Evolutionary conservation across 2,888 invertebrate genomes (phyloP), one percentile per base, ranked within the genome.

Genomic region (Pseudoips prasinana): DNA sequence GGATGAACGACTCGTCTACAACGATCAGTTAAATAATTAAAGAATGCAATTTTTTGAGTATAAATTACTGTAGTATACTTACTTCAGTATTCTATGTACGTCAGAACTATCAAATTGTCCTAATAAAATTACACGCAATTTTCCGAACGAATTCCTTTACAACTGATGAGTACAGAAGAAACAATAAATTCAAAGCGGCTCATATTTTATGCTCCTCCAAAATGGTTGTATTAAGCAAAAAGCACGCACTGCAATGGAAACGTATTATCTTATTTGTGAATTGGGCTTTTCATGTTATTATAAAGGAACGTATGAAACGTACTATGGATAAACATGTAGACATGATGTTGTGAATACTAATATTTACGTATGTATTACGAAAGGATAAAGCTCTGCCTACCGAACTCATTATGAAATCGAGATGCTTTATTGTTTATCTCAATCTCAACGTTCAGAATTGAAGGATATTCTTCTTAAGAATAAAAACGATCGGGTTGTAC

Each of bases 151-250:
- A 47, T 51, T 42, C 46, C 18, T 40, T 48, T 42, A 45, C 25
- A 57, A 46, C 57, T 53, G 40, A 48, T 29, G 17, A 22, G 22
- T 39, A 30, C 23, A 39, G 39, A 44, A 42, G 36, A 47, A 57
- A 49, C 40, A 48, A 47, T 52, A 57, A 50, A 14, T 49, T 59
- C 49, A 30, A 46, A 49, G 29, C 43, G 41, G 25, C 44, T 37
- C 20, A 1, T 44, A 39, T 42, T 40, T 40, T 33, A 42, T 35
- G 30, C 46, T 42, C 50, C 59, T 55, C 52, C 59, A 75, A 80
- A 83, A 77, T 83, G 76, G 79, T 70, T 65, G 51, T 72, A 82
- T 82, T 82, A 81, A 60, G 58, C 55, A 68, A 64, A 74, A 77
- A 75, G 66, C 82, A 82, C 80, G 81, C 72, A 66, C 73, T 68